Base-by-base conservation (phyloP, 2,797 vertebrate species). In the Pseudotriccus pelzelni region DNA sequence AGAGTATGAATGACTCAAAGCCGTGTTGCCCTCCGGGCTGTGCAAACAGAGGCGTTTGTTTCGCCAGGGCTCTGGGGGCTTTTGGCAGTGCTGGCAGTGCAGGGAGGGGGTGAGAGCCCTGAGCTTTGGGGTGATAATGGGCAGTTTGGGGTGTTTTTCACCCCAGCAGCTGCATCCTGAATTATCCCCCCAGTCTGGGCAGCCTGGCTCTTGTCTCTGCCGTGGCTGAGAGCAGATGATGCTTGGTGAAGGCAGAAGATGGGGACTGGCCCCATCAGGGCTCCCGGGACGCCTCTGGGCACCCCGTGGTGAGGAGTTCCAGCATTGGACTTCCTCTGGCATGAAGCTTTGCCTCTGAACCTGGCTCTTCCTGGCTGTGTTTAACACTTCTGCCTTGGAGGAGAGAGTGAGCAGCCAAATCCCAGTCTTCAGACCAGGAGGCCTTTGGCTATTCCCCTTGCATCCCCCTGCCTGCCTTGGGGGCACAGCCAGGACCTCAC, bases 1-100 rank as follows among this genome's bases (percentile, higher is more conserved):
- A 34, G 94, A 92, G 76, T 91, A 84, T 90, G 93, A 89, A 86
- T 84, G 64, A 76, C 97, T 95, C 91, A 19, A 32, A 95, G 82
- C 84, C 3, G 4, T 93, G 91, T 95, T 79, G 82, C 93, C 87
- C 91, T 90, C 67, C 63, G 39, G 94, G 93, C 86, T 85, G 59
- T 73, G 77, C 84, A 84, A 80, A 90, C 32, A 2, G 86, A 90
- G 85, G 58, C 58, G 39, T 78, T 86, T 89, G 76, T 44, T 52
- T 62, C 0, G 3, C 59, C 1, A 5, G 23, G 63, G 72, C 92
- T 91, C 88, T 68, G 72, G 34, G 60, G 60, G 46, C 46, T 87
- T 62, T 60, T 58, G 70, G 67, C 63, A 72, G 44, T 0, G 0
- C 53, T 1, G 23, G 28, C 50, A 79, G 36, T 4, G 16, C 11